phyloP scores from a whole-genome alignment of 1,140 invertebrate species.

The Paramacrobiotus metropolitanus region DNA sequence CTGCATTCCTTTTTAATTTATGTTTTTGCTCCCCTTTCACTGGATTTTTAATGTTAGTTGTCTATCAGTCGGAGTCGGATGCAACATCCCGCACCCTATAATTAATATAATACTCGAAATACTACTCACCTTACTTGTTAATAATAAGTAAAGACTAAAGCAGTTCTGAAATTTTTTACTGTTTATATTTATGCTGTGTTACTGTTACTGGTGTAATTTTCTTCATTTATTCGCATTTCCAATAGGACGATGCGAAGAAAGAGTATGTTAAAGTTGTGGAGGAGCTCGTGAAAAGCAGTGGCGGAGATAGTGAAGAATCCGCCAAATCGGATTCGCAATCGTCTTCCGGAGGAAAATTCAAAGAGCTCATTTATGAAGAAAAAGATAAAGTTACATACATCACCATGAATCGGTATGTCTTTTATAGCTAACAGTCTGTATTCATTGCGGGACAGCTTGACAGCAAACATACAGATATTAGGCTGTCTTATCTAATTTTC shows the following conservation, averaged over 20 bases:
- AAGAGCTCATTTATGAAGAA: constrained; percentile 15
- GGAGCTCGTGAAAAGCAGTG: constrained; percentile 14
- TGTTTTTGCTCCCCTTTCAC: too few species aligned
- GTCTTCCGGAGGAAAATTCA: constrained; percentile 13
- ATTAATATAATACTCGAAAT: too few species aligned
- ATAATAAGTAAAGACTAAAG: too few species aligned
- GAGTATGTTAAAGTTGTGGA: constrained; percentile 19
- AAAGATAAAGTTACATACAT: constrained; percentile 34
- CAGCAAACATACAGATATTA: too few species aligned
- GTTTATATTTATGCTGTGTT: neutral
- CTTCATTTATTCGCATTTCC: constrained; percentile 3
- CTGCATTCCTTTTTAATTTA: too few species aligned
- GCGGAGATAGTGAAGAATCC: constrained; percentile 19
- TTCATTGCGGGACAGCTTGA: too few species aligned
- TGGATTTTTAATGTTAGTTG: too few species aligned
- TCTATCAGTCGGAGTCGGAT: too few species aligned
- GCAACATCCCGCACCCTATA: too few species aligned
- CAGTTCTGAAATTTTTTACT: neutral
- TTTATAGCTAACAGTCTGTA: neutral
- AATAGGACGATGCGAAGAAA: constrained; percentile 22
- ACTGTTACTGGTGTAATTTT: too few species aligned
- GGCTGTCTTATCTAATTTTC: too few species aligned
- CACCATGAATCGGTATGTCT: constrained; percentile 23
- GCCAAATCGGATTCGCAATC: constrained; percentile 3
- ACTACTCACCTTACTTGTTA: too few species aligned